A percentile compares a stretch with the other conserved stretches of the same genome.
These are phyloP conservation scores for Oedothorax gibbosus DNA, from an alignment of 1,140 invertebrate species.

Conservation along the genomic window DNA sequence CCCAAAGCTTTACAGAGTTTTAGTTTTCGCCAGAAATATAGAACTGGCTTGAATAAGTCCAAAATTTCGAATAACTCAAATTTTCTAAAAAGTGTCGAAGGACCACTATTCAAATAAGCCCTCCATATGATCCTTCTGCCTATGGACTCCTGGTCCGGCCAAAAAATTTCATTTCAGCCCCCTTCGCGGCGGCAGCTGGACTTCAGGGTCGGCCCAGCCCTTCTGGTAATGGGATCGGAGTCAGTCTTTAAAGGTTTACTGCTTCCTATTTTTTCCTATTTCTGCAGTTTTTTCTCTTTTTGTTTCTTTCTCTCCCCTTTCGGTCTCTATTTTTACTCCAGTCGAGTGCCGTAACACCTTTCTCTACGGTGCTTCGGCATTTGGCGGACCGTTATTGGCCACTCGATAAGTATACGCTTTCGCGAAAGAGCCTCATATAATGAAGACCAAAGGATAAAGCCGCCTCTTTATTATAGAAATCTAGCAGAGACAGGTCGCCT, in stretches of 20 bases:
- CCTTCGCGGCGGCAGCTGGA: slow-evolving; percentile 36
- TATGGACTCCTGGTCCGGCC: slow-evolving; percentile 52
- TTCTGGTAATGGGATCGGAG: slow-evolving; percentile 50
- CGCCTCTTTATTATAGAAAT: slow-evolving; percentile 41
- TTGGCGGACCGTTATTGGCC: slow-evolving; percentile 57
- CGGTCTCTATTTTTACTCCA: slow-evolving; percentile 26
- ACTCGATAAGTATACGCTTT: slow-evolving; percentile 58
- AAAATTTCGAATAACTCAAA: no score
- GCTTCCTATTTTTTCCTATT: slow-evolving; percentile 42
- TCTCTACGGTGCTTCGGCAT: slow-evolving; percentile 45
- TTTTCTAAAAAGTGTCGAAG: no score
- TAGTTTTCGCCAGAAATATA: no score
- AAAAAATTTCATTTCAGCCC: slow-evolving; percentile 57
- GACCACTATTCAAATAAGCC: no score
- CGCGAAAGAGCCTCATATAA: slow-evolving; percentile 48
- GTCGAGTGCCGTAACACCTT: slow-evolving; percentile 39
- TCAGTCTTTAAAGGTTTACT: slow-evolving; percentile 58
- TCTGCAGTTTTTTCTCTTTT: slow-evolving; percentile 3
- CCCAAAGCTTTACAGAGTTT: no score
- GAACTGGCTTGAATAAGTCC: no score
- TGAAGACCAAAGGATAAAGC: slow-evolving; percentile 56
- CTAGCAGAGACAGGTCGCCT: slow-evolving; percentile 1
- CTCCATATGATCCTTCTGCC: slow-evolving; percentile 37
- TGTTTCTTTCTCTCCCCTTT: slow-evolving; percentile 34
- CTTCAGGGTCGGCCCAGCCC: slow-evolving; percentile 24